Evolutionary conservation across 1,140 invertebrate genomes (phyloP), one percentile per base, ranked within the genome.

Genomic region (Caerostris extrusa): DNA sequence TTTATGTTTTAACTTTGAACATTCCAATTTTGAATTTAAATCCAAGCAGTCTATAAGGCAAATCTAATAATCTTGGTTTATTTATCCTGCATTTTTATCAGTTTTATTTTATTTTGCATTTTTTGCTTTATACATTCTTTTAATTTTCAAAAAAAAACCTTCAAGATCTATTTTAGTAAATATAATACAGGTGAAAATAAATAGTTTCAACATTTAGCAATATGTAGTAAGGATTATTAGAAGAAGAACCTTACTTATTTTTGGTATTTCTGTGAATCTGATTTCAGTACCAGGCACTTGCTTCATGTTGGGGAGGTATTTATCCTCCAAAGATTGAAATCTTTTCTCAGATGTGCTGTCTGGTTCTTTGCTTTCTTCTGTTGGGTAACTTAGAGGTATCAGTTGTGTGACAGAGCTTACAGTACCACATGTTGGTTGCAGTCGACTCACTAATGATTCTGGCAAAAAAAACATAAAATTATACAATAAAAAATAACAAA

Each of bases 281-380:
- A 99, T 97, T 93, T 97, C 97, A 71, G 98, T 98, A 5, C 98
- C 98, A 95, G 97, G 97, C 50, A 97, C 97, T 64, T 97, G 97
- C 95, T 98, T 97, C 95, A 99, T 97, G 95, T 98, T 95, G 2
- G 99, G 99, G 17, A 99, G 83, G 58, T 87, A 88, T 57, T 94
- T 85, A 3, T 95, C 94, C 83, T 94, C 95, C 17, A 93, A 14
- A 64, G 50, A 87, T 85, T 93, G 69, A 85, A 89, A 90, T 56
- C 64, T 81, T 55, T 71, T 86, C 7, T 71, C 69, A 8, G 64
- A 81, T 19, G 61, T 34, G 34, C 71, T 81, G 77, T 71, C 85
- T 86, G 85, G 86, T 93, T 93, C 87, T 34, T 77, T 17, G 55
- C 53, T 82, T 10, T 67, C 77, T 58, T 93, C 60, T 12, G 82